Conservation (phyloP, 2,888 invertebrate genomes). For the Cantharis flavilabris region DNA sequence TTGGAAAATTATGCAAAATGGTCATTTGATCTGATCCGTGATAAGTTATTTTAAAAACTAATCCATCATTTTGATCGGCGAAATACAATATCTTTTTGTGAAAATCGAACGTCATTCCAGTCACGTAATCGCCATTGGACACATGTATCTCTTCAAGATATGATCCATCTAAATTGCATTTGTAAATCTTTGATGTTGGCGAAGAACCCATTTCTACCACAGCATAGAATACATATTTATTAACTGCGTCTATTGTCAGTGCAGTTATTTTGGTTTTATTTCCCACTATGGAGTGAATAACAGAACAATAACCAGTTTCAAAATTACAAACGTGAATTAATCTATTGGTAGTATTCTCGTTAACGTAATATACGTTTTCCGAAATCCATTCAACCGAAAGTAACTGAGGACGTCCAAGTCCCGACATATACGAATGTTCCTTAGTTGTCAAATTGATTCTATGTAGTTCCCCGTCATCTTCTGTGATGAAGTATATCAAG, state of each 20-base stretch:
- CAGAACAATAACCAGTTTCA: slow-evolving; percentile 42
- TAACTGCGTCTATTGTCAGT: slow-evolving; percentile 67
- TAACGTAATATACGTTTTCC: slow-evolving; percentile 70
- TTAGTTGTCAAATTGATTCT: slow-evolving; percentile 51
- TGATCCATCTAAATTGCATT: slow-evolving; percentile 61
- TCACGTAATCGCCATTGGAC: slow-evolving; percentile 47
- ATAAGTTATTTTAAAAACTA: slow-evolving; percentile 60
- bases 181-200: slow-evolving; percentile 59
- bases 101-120: slow-evolving; percentile 58
- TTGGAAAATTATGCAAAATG: slow-evolving; percentile 56
- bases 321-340: slow-evolving; percentile 51
- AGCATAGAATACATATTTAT: slow-evolving; percentile 64
- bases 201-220: slow-evolving; percentile 53
- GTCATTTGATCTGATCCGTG: slow-evolving; percentile 55
- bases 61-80: slow-evolving; percentile 66
- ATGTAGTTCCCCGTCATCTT: slow-evolving; percentile 54
- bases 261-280: slow-evolving; percentile 61
- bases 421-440: slow-evolving; percentile 49
- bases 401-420: slow-evolving; percentile 59
- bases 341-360: slow-evolving; percentile 44
- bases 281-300: slow-evolving; percentile 58
- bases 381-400: slow-evolving; percentile 77
- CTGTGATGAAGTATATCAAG: slow-evolving; percentile 58
- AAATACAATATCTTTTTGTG: slow-evolving; percentile 73
- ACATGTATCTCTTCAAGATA: slow-evolving; percentile 54